Conservation (phyloP, 1,140 invertebrate species). For the Ceratina australensis region DNA sequence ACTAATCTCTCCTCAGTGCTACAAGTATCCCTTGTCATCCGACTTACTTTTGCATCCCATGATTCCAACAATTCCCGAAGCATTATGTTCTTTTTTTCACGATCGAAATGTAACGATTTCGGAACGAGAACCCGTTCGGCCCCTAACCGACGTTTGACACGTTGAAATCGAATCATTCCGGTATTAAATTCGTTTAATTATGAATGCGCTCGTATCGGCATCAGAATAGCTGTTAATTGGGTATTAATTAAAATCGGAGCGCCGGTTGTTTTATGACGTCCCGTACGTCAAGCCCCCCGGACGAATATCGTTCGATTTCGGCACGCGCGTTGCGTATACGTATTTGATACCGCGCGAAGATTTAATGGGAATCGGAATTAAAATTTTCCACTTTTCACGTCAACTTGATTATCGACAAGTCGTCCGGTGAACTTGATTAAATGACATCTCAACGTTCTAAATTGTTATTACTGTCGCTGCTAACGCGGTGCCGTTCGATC, state of each 20-base stretch:
- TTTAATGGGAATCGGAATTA: not conserved
- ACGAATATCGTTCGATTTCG: not conserved
- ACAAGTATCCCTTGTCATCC: no score
- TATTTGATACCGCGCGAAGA: not conserved
- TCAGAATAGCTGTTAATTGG: constrained; percentile 11
- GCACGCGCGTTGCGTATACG: not conserved
- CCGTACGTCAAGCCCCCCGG: no score
- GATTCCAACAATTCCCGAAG: no score
- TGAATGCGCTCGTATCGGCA: not conserved
- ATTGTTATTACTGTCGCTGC: not conserved
- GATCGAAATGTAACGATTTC: no score
- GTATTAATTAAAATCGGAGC: not conserved
- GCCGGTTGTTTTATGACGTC: constrained; percentile 4
- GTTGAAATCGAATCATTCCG: not conserved
- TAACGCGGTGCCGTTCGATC: not conserved
- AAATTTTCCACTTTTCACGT: not conserved
- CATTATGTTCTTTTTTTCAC: no score
- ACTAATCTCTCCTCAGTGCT: no score
- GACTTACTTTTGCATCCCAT: no score
- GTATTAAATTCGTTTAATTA: not conserved
- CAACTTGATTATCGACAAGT: no score
- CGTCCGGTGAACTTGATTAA: no score
- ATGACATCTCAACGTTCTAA: no score
- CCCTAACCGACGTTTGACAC: not conserved
- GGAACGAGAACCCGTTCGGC: no score